Conservation (phyloP, 2,888 invertebrate genomes). For the Encarsia formosa region DNA sequence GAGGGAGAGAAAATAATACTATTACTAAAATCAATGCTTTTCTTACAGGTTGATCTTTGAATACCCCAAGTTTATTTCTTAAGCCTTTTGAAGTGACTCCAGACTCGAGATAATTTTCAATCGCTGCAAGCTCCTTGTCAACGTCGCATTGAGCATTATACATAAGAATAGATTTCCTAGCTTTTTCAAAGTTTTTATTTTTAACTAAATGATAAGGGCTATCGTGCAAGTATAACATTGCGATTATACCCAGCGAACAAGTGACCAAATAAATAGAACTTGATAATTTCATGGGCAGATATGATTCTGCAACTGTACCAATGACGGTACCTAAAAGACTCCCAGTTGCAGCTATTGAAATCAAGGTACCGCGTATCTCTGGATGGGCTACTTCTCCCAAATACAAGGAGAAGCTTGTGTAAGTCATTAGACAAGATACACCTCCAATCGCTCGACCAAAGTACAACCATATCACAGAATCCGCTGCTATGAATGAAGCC, state of each 20-base stretch:
- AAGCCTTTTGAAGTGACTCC: constrained; percentile 15
- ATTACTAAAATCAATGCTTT: constrained; percentile 31
- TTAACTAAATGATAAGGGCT: constrained; percentile 37
- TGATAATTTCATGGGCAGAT: constrained; percentile 35
- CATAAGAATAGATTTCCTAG: constrained; percentile 2
- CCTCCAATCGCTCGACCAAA: constrained; percentile 29
- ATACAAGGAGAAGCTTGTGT: constrained; percentile 35
- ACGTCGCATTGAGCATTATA: constrained; percentile 14
- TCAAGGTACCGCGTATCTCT: constrained; percentile 39
- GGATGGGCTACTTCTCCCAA: constrained; percentile 38
- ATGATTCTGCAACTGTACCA: constrained; percentile 39
- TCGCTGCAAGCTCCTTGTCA: constrained; percentile 29
- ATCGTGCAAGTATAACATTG: constrained; percentile 38
- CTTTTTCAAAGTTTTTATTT: not conserved
- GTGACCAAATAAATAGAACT: constrained; percentile 36
- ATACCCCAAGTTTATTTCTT: constrained; percentile 10
- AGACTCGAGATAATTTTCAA: constrained; percentile 11
- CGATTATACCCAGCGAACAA: constrained; percentile 29
- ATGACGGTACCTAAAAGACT: constrained; percentile 37
- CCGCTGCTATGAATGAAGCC: constrained; percentile 29
- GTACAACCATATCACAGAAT: constrained; percentile 32
- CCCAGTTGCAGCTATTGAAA: constrained; percentile 37
- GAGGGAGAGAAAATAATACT: constrained; percentile 34
- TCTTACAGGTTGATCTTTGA: constrained; percentile 18
- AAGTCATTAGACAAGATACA: constrained; percentile 32